phyloP scores from a whole-genome alignment of 2,797 vertebrate genomes.

The Enteromius fasciolatus region DNA sequence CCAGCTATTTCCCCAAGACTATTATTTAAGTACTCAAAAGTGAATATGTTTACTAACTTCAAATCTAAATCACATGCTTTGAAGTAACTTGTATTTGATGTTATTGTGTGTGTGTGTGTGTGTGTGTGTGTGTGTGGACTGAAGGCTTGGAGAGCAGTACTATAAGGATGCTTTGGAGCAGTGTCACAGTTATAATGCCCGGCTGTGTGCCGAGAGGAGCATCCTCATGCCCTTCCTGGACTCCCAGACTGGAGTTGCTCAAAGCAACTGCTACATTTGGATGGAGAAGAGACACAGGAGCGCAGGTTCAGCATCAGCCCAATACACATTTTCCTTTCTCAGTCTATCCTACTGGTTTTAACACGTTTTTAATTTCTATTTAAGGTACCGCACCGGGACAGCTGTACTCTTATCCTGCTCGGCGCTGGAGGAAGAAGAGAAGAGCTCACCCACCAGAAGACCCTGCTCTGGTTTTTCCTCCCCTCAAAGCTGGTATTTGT shows the following conservation, averaged over 20 bases:
- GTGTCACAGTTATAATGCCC: slow-evolving; percentile 95
- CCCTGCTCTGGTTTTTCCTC: slow-evolving; percentile 89
- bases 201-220: slow-evolving; percentile 93
- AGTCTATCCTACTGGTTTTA: not conserved
- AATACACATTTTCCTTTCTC: not conserved
- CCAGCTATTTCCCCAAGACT: not conserved
- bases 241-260: slow-evolving; percentile 95
- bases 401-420: slow-evolving; percentile 94
- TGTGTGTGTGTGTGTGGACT: not conserved
- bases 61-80: not conserved
- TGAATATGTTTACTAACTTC: not conserved
- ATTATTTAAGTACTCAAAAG: too few relatives aligned
- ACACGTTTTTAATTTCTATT: slow-evolving; percentile 5
- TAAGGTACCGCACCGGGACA: slow-evolving; percentile 92
- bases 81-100: not conserved
- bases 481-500: slow-evolving; percentile 88
- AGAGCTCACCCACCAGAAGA: slow-evolving; percentile 94
- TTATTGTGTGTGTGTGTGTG: slow-evolving; percentile 2
- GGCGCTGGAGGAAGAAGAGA: slow-evolving; percentile 94
- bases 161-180: slow-evolving; percentile 98
- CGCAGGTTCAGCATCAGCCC: slow-evolving; percentile 77
- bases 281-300: slow-evolving; percentile 97
- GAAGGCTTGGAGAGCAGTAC: slow-evolving; percentile 93
- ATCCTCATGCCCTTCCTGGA: slow-evolving; percentile 96
- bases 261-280: slow-evolving; percentile 99